Percentiles rank a stretch among this genome's conserved stretches.
Evolutionary conservation across 92 coral and sea anemone genomes (phyloP).

Genomic region (Porites divaricata): DNA sequence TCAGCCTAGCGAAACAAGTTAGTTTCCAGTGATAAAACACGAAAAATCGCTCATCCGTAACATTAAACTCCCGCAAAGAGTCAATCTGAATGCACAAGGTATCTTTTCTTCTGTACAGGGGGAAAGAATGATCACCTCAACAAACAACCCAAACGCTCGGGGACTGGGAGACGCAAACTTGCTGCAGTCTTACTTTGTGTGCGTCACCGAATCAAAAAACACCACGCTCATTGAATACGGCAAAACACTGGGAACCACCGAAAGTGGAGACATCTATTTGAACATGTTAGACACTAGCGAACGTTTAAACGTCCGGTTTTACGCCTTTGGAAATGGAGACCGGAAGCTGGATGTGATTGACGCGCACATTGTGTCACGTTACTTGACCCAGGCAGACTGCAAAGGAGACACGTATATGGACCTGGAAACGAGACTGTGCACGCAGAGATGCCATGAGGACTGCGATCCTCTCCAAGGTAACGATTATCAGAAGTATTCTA

Average conservation of each 20-base stretch:
- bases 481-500: not conserved
- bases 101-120: constrained; percentile 1
- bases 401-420: constrained; percentile 39
- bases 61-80: too few species aligned
- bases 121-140: constrained; percentile 16
- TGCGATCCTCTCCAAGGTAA: constrained; percentile 38
- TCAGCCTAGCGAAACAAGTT: too few species aligned
- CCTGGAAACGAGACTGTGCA: constrained; percentile 7
- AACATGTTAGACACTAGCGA: constrained; percentile 19
- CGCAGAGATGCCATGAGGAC: constrained; percentile 26
- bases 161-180: constrained; percentile 46
- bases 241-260: constrained; percentile 36
- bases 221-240: constrained; percentile 40
- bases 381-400: constrained; percentile 17
- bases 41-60: too few species aligned
- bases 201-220: constrained; percentile 39
- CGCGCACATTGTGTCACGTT: constrained; percentile 47
- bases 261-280: constrained; percentile 36
- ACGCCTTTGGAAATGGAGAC: constrained; percentile 55
- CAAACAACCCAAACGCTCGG: constrained; percentile 40
- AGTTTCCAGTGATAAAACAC: too few species aligned
- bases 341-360: constrained; percentile 25
- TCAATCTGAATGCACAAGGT: too few species aligned
- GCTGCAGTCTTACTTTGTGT: constrained; percentile 55
- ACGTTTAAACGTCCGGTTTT: constrained; percentile 39